phyloP scores from a whole-genome alignment of 2,797 vertebrate genomes.

The Botia almorhae region DNA sequence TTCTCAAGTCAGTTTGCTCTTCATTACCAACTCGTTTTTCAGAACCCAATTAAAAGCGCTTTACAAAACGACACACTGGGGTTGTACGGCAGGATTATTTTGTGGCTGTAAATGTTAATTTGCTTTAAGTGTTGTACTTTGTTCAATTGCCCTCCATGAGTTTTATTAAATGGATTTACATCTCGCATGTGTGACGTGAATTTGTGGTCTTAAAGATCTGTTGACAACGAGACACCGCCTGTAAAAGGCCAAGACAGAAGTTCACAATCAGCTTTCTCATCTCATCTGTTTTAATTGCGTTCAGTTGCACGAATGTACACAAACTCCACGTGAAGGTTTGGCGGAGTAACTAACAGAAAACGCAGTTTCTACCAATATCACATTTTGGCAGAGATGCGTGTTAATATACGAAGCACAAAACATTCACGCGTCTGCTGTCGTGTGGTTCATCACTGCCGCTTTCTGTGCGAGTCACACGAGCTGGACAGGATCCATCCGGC shows the following conservation, averaged over 20 bases:
- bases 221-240: too few relatives aligned
- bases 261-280: neutral
- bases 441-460: neutral
- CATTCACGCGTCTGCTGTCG: too few relatives aligned
- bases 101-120: conserved; percentile 93
- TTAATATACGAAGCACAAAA: too few relatives aligned
- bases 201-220: neutral
- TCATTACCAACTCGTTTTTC: conserved; percentile 64
- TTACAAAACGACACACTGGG: conserved; percentile 78
- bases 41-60: conserved; percentile 54
- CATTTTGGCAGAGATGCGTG: neutral
- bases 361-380: too few relatives aligned
- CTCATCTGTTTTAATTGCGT: too few relatives aligned
- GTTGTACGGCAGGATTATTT: conserved; percentile 82
- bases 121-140: conserved; percentile 79
- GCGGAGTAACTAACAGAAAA: neutral
- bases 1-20: conserved; percentile 51
- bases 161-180: conserved; percentile 93
- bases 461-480: conserved; percentile 56
- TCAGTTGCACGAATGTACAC: neutral
- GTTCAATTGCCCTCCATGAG: conserved; percentile 83
- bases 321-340: neutral
- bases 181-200: conserved; percentile 62
- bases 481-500: conserved; percentile 64
- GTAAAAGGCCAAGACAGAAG: neutral